phyloP scores from a whole-genome alignment of 2,797 vertebrate genomes.

The Lepus townsendii region DNA sequence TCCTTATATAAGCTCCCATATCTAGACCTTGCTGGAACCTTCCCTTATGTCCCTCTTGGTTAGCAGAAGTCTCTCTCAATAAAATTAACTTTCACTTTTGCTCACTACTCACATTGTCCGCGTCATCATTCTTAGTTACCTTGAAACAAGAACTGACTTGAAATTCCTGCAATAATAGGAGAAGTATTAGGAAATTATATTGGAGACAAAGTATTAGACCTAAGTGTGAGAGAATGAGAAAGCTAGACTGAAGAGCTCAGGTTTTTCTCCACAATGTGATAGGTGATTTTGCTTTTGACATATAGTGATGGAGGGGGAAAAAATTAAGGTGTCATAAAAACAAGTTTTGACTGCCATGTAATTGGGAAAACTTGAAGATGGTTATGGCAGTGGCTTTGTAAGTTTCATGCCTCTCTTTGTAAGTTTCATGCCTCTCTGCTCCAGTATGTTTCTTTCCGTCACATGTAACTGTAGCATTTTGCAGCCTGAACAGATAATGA shows the following conservation, averaged over 20 bases:
- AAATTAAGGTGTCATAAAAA: conserved; percentile 14
- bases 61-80: no score
- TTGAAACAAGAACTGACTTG: no score
- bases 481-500: background rate
- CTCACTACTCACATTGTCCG: no score
- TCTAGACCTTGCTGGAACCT: no score
- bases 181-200: conserved; percentile 44
- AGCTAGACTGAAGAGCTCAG: background rate
- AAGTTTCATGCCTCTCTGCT: background rate
- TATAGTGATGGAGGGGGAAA: background rate
- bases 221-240: background rate
- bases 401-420: background rate
- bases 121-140: no score
- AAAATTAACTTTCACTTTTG: no score
- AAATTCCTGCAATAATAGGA: background rate
- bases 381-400: background rate
- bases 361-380: conserved; percentile 33
- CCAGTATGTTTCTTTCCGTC: conserved; percentile 42
- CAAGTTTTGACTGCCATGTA: conserved; percentile 27
- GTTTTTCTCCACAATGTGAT: background rate
- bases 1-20: no score
- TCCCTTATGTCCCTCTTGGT: no score
- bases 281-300: conserved; percentile 60
- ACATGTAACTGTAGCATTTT: background rate
- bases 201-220: conserved; percentile 4